A percentile compares a stretch with the other conserved stretches of the same genome.
These are phyloP conservation scores for Apeltes quadracus DNA, from an alignment of 2,113 vertebrate species.

Conservation along the genomic window DNA sequence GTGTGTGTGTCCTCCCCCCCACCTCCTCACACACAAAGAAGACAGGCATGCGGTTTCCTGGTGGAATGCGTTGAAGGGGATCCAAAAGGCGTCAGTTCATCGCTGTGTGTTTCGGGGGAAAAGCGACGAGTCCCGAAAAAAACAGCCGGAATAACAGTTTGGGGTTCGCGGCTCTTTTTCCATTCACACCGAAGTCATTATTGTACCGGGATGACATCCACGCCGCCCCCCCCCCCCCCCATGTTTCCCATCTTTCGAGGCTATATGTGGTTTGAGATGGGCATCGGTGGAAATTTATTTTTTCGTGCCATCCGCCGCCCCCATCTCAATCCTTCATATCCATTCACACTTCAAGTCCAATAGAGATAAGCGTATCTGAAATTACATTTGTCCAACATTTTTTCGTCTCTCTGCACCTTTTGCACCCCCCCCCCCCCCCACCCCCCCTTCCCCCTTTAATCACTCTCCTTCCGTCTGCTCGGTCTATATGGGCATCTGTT, in stretches of 20 bases:
- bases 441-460: neutral
- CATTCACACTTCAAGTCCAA: slow-evolving; percentile 9
- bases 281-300: neutral
- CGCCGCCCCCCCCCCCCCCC: no score
- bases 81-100: slow-evolving; percentile 52
- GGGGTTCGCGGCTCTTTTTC: no score
- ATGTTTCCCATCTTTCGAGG: neutral
- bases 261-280: slow-evolving; percentile 3
- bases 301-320: neutral
- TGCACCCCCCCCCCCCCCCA: neutral
- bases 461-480: neutral
- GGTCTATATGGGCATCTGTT: slow-evolving; percentile 19
- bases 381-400: slow-evolving; percentile 43
- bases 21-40: slow-evolving; percentile 62
- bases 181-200: neutral
- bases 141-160: slow-evolving; percentile 13
- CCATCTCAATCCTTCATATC: slow-evolving; percentile 3
- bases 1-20: neutral
- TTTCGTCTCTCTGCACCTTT: slow-evolving; percentile 16
- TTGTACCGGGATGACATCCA: neutral
- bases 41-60: slow-evolving; percentile 39
- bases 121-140: slow-evolving; percentile 20
- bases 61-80: slow-evolving; percentile 42
- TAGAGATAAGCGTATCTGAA: slow-evolving; percentile 34
- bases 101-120: slow-evolving; percentile 17